Evolutionary conservation across 2,888 invertebrate species (phyloP).

Genomic region (Myopa testacea): DNA sequence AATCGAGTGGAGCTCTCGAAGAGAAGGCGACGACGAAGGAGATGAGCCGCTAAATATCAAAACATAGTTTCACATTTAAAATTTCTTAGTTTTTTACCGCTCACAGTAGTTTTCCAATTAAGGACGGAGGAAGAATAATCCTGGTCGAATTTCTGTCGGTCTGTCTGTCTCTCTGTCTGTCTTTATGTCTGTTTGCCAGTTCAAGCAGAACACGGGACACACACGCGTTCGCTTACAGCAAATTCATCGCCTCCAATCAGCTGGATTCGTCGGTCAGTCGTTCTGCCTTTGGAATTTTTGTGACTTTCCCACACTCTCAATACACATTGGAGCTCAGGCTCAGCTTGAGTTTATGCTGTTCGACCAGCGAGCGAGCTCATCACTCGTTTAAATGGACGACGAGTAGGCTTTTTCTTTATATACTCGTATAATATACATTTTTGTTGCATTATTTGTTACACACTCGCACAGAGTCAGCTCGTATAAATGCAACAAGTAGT

Average conservation of each 20-base stretch:
- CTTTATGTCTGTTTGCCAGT: not conserved
- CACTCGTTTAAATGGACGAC: too few species aligned
- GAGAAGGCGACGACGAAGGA: not conserved
- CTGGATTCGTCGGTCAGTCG: not conserved
- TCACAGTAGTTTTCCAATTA: conserved; percentile 5
- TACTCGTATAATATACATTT: not conserved
- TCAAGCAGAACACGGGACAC: conserved; percentile 10
- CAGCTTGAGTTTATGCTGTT: not conserved
- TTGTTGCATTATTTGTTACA: not conserved
- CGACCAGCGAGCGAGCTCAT: not conserved
- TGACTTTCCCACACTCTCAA: conserved; percentile 22
- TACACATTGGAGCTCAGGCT: not conserved
- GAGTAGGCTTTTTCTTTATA: not conserved
- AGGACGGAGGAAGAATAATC: not conserved
- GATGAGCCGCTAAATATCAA: not conserved
- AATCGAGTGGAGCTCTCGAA: not conserved
- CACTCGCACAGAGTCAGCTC: not conserved
- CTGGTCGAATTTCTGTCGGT: not conserved
- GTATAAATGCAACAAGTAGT: not conserved
- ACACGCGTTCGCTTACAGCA: not conserved
- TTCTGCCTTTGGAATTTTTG: conserved; percentile 17
- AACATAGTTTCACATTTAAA: not conserved
- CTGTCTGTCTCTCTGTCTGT: not conserved
- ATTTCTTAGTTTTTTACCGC: not conserved
- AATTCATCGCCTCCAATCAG: conserved; percentile 11